Percentiles rank a stretch among this genome's conserved stretches.
Evolutionary conservation across 1,140 invertebrate species (phyloP).

Genomic region (Adelges cooleyi): DNA sequence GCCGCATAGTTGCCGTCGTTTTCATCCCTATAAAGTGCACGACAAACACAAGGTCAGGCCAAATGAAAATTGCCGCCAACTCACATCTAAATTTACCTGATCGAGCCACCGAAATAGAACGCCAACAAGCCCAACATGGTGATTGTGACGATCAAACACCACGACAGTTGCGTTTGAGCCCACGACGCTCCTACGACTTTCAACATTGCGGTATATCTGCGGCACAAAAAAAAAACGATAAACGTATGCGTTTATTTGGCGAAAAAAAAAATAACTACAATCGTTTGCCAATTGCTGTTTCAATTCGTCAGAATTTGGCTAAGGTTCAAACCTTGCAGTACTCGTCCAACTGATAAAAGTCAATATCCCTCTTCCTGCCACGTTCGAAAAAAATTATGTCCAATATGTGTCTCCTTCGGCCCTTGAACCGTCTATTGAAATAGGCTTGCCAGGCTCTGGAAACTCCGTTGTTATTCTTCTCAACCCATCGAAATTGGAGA

Average conservation of each 20-base stretch:
- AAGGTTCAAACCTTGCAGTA: background rate
- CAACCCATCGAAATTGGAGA: conserved; percentile 24
- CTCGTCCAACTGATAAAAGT: background rate
- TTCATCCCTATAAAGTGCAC: conserved; percentile 45
- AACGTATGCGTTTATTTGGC: background rate
- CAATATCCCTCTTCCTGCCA: background rate
- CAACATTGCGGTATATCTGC: conserved; percentile 43
- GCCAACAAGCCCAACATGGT: conserved; percentile 53
- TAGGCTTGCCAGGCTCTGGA: conserved; percentile 23
- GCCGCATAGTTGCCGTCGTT: conserved; percentile 61
- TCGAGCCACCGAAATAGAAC: conserved; percentile 53
- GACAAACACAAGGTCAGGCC: conserved; percentile 16
- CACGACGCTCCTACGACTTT: conserved; percentile 67
- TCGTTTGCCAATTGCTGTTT: conserved; percentile 1
- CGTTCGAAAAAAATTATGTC: background rate
- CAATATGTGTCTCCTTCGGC: conserved; percentile 23
- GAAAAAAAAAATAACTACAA: conserved; percentile 1
- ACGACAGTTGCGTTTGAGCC: conserved; percentile 59
- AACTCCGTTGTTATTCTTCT: conserved; percentile 16
- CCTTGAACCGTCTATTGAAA: conserved; percentile 16
- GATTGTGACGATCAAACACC: conserved; percentile 53
- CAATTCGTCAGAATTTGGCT: background rate
- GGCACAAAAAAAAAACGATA: conserved; percentile 27
- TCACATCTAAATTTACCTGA: conserved; percentile 41
- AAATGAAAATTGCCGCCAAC: background rate